A percentile compares a stretch with the other conserved stretches of the same genome.
Conservation (phyloP, 1,140 invertebrate species). For the Mya arenaria region DNA sequence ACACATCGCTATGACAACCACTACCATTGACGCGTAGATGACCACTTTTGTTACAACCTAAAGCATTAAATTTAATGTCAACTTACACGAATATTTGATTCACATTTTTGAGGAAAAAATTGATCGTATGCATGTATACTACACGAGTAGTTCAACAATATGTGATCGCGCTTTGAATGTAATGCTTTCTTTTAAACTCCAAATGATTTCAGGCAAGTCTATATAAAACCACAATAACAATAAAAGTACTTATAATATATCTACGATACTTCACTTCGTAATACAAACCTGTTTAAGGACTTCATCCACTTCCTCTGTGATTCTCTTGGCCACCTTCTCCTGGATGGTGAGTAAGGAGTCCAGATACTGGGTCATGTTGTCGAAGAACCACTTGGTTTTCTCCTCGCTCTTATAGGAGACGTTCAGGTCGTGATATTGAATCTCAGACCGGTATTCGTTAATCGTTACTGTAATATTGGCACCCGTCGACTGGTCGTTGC, state of each 20-base stretch:
- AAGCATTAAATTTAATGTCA: too few species aligned
- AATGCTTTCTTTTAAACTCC: too few species aligned
- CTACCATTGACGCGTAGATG: constrained; percentile 55
- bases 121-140: too few species aligned
- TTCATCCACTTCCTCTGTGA: constrained; percentile 52
- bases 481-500: constrained; percentile 6
- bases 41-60: too few species aligned
- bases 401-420: constrained; percentile 48
- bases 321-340: constrained; percentile 65
- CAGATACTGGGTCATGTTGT: constrained; percentile 74
- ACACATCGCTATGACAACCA: constrained; percentile 70
- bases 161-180: too few species aligned
- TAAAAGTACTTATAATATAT: too few species aligned
- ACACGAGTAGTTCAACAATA: too few species aligned
- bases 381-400: constrained; percentile 66
- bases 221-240: too few species aligned
- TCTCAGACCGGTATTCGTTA: constrained; percentile 40
- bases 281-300: constrained; percentile 37
- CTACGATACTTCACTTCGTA: too few species aligned
- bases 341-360: constrained; percentile 72
- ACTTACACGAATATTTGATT: too few species aligned
- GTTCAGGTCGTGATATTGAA: constrained; percentile 59
- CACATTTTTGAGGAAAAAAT: too few species aligned
- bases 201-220: too few species aligned
- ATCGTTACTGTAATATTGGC: constrained; percentile 50